Base-by-base conservation (phyloP, 2,797 vertebrate species). In the Acrocephalus scirpaceus region DNA sequence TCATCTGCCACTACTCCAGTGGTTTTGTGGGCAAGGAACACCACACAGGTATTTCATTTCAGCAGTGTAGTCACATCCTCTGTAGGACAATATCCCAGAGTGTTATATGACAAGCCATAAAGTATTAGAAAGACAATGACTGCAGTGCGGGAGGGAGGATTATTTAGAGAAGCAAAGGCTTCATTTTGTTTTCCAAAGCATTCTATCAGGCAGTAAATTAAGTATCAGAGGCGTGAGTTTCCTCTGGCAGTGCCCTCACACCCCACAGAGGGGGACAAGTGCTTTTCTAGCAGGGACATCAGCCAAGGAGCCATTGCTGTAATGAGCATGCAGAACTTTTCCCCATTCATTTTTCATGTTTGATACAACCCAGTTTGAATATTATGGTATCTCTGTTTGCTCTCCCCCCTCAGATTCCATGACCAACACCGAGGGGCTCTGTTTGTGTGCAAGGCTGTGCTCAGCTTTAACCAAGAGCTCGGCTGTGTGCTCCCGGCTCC, bases 161-260 rank as follows among this genome's bases (percentile, higher is more conserved):
- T 88, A 86, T 87, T 78, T 70, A 71, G 85, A 48, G 66, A 92
- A 79, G 44, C 50, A 74, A 91, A 93, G 42, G 34, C 73, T 94
- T 92, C n/a, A 70, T 72, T 96, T 95, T 88, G n/a, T 64, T 95
- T 86, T 89, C 47, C 27, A 58, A 51, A 88, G 67, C 34, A 26
- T 93, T 93, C 54, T 53, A 45, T 60, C 44, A 7, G 1, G 5
- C 86, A 58, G 50, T 87, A 86, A 82, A 92, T 88, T 66, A 67
- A 95, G 30, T 72, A 75, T 53, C 66, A 91, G 70, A n/a, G 50
- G 66, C 26, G 23, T 16, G 45, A 87, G 9, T 50, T 80, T 84
- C 38, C 65, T 58, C 14, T 58, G 45, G 58, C 74, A 48, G 73
- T 66, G 85, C 47, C 82, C 82, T 92, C 75, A 25, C 72, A 51